Evolutionary conservation across 2,797 vertebrate species (phyloP).

Genomic region (Fistularia tabacaria): DNA sequence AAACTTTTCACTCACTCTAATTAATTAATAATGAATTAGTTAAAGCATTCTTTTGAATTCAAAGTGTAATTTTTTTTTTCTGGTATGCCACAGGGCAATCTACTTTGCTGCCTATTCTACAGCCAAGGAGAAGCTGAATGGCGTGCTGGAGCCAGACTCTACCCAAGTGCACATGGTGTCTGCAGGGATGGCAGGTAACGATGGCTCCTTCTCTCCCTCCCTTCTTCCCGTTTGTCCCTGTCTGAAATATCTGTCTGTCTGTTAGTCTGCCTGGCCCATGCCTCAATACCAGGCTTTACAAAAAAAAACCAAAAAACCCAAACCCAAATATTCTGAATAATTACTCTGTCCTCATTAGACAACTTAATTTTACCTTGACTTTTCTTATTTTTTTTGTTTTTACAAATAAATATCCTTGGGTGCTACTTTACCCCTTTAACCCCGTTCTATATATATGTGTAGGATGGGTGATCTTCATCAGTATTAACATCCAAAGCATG

Average conservation of each 20-base stretch:
- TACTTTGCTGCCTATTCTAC: constrained; percentile 98
- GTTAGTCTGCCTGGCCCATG: constrained; percentile 47
- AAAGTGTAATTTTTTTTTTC: too few relatives aligned
- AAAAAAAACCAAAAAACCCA: constrained; percentile 1
- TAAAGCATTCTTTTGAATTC: too few relatives aligned
- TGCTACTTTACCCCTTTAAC: constrained; percentile 4
- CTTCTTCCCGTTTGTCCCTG: constrained; percentile 21
- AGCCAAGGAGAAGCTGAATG: constrained; percentile 93
- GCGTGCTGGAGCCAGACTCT: constrained; percentile 88
- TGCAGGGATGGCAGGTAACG: constrained; percentile 96
- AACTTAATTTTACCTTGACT: constrained; percentile 6
- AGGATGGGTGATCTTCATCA: constrained; percentile 5
- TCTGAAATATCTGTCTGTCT: constrained; percentile 13
- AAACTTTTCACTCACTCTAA: too few relatives aligned
- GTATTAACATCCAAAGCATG: constrained; percentile 43
- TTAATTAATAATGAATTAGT: too few relatives aligned
- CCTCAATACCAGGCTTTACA: constrained; percentile 11
- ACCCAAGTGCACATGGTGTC: constrained; percentile 97
- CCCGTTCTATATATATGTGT: constrained; percentile 31
- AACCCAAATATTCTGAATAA: constrained; percentile 10
- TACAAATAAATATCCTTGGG: constrained; percentile 18
- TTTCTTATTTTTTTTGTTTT: constrained; percentile 20
- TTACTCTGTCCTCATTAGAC: constrained; percentile 36
- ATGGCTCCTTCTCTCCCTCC: constrained; percentile 37
- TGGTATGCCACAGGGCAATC: constrained; percentile 82